These are phyloP conservation scores for Haliaeetus leucogaster DNA, from an alignment of 2,113 vertebrate genomes.

Conservation along the genomic window DNA sequence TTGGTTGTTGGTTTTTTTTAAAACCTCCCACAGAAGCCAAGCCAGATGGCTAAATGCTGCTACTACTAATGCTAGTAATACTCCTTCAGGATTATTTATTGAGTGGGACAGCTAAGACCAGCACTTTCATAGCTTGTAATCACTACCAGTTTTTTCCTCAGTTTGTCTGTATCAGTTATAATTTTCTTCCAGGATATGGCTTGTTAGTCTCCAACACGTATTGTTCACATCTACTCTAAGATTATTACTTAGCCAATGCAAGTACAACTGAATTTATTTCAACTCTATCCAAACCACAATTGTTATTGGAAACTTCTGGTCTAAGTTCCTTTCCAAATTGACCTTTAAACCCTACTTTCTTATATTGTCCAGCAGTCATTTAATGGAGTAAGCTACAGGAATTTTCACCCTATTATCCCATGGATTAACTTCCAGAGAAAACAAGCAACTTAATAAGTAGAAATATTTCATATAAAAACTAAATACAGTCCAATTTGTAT, in stretches of 20 bases:
- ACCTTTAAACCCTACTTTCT: background rate
- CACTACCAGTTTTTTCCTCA: background rate
- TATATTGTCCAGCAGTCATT: background rate
- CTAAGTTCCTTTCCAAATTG: background rate
- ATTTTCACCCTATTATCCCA: background rate
- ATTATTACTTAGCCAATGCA: background rate
- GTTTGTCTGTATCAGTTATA: background rate
- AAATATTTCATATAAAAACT: background rate
- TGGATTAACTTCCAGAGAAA: background rate
- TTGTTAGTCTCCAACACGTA: background rate
- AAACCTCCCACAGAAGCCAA: background rate
- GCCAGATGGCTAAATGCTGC: background rate
- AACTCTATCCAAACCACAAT: conserved; percentile 32
- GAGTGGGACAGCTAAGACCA: background rate
- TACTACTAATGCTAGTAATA: conserved; percentile 17
- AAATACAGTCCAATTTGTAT: background rate
- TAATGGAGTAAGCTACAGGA: background rate
- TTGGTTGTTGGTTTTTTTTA: background rate
- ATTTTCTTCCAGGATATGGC: background rate
- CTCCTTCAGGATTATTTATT: background rate
- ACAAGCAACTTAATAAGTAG: background rate
- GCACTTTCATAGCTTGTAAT: background rate
- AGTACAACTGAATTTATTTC: conserved; percentile 18
- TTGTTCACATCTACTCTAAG: background rate
- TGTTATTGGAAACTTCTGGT: conserved; percentile 16